A percentile compares a stretch with the other conserved stretches of the same genome.
phyloP scores from a whole-genome alignment of 2,797 vertebrate species.

The Lutra lutra region DNA sequence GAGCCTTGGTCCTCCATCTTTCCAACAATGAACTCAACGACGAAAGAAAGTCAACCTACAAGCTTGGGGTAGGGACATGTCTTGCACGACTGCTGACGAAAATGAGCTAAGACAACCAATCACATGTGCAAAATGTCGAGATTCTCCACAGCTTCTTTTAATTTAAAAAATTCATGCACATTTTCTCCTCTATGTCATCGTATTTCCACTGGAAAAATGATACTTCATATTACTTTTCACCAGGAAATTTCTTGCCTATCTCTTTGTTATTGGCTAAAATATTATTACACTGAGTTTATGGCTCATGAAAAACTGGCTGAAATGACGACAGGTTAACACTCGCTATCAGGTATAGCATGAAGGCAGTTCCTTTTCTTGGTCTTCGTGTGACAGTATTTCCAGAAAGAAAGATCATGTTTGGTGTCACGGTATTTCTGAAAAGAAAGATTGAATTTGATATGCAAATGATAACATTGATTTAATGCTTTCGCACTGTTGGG shows the following conservation, averaged over 20 bases:
- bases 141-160: neutral
- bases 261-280: neutral
- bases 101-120: too few relatives aligned
- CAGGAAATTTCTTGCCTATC: neutral
- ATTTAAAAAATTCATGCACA: neutral
- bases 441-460: neutral
- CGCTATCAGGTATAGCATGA: neutral
- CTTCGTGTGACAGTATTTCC: neutral
- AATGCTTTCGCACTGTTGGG: neutral
- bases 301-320: neutral
- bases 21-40: neutral
- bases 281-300: neutral
- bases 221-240: neutral
- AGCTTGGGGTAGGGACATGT: neutral
- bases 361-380: neutral
- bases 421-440: neutral
- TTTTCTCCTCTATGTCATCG: neutral
- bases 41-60: neutral
- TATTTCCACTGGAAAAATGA: neutral
- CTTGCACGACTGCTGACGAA: neutral
- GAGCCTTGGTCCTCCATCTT: neutral
- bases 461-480: neutral
- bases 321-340: too few relatives aligned
- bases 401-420: neutral
- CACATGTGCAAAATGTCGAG: neutral